phyloP scores from a whole-genome alignment of 2,888 invertebrate species.

The Nomada flava region DNA sequence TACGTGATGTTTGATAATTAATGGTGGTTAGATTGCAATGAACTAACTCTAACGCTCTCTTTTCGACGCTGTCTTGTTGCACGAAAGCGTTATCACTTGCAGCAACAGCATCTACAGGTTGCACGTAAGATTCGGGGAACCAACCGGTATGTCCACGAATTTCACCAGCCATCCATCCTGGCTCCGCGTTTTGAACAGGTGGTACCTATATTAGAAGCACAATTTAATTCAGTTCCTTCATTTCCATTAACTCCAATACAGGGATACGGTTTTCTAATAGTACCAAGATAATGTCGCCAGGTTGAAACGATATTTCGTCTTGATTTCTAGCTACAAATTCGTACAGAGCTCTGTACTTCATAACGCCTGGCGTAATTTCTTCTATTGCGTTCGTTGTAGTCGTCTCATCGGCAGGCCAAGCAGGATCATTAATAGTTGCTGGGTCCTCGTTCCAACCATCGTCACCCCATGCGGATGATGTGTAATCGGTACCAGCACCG shows the following conservation, averaged over 20 bases:
- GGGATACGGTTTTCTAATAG: neutral
- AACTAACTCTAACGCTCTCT: constrained; percentile 86
- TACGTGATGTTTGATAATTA: neutral
- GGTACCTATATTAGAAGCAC: constrained; percentile 85
- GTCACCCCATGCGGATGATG: constrained; percentile 87
- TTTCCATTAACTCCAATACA: neutral
- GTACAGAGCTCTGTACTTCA: constrained; percentile 95
- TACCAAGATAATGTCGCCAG: constrained; percentile 96
- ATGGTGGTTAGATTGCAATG: constrained; percentile 7
- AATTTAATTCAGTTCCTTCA: constrained; percentile 10
- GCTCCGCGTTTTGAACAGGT: constrained; percentile 94
- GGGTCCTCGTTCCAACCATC: constrained; percentile 86
- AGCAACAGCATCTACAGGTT: constrained; percentile 87
- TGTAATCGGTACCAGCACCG: constrained; percentile 80
- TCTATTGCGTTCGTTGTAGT: constrained; percentile 79
- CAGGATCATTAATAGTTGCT: constrained; percentile 76
- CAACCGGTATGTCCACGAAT: constrained; percentile 96
- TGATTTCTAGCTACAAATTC: constrained; percentile 96
- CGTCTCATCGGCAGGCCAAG: constrained; percentile 84
- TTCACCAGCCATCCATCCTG: constrained; percentile 98
- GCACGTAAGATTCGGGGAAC: constrained; percentile 98
- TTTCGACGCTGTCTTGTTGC: constrained; percentile 81
- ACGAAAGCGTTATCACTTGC: constrained; percentile 83
- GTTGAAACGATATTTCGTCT: constrained; percentile 97
- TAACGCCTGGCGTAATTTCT: constrained; percentile 85